Conservation (phyloP, 64 coral and sea anemone genomes). For the Actinia equina region DNA sequence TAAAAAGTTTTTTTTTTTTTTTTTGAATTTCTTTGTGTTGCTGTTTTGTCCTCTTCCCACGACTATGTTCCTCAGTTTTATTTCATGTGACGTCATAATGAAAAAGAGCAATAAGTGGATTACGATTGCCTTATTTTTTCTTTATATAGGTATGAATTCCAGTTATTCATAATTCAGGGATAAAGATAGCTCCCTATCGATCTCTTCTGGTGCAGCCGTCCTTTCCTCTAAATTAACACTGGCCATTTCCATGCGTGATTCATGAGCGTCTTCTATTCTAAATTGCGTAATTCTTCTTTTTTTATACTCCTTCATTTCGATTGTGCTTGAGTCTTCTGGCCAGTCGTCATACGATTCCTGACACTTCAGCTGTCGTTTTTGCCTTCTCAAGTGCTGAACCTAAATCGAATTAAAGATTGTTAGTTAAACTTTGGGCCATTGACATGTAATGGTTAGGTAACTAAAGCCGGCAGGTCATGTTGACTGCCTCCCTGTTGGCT, state of each 20-base stretch:
- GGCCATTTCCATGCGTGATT: background rate
- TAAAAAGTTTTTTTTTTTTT: no score
- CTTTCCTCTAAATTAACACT: background rate
- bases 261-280: background rate
- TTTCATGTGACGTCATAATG: no score
- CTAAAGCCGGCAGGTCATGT: no score
- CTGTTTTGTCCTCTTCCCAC: no score
- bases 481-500: no score
- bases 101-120: no score
- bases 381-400: conserved; percentile 5
- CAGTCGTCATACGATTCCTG: background rate
- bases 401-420: background rate
- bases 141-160: background rate
- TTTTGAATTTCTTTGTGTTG: no score
- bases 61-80: no score
- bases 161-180: background rate
- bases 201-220: background rate
- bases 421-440: no score
- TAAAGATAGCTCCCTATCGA: background rate
- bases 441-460: no score
- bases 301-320: background rate
- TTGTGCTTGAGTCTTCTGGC: background rate
- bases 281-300: background rate
- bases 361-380: background rate
- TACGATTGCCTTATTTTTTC: no score